These are phyloP conservation scores for Holcopasites calliopsidis DNA, from an alignment of 1,140 invertebrate species.

Conservation along the genomic window DNA sequence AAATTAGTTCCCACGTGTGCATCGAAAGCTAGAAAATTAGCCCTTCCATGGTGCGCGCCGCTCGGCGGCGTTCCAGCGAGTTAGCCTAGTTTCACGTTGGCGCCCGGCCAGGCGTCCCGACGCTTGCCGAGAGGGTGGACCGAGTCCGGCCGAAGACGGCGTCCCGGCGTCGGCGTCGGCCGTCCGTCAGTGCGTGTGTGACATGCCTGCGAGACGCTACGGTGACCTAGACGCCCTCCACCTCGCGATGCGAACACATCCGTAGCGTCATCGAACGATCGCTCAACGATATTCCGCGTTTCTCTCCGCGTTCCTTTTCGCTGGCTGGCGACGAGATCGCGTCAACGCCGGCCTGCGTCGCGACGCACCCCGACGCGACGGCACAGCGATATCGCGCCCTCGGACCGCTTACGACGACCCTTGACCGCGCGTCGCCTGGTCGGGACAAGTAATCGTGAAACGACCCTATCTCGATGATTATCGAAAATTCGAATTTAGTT, in stretches of 20 bases:
- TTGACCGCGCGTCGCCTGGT: too few species aligned
- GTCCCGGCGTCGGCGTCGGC: conserved; percentile 78
- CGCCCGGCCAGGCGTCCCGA: conserved; percentile 74
- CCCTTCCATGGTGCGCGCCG: conserved; percentile 22
- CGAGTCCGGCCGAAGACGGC: conserved; percentile 75
- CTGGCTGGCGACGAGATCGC: background rate
- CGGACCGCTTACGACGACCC: background rate
- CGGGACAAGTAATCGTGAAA: too few species aligned
- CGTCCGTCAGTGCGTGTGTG: conserved; percentile 78
- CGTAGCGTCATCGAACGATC: conserved; percentile 45
- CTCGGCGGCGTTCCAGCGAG: conserved; percentile 51
- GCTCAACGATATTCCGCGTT: conserved; percentile 7
- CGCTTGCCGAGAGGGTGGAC: conserved; percentile 74
- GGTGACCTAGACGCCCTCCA: conserved; percentile 69
- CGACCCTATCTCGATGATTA: too few species aligned
- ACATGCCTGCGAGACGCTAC: conserved; percentile 77
- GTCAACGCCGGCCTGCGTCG: background rate
- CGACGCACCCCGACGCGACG: background rate
- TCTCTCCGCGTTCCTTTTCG: background rate
- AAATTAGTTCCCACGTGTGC: too few species aligned
- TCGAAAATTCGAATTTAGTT: too few species aligned
- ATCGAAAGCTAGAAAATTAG: background rate
- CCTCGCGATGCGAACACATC: conserved; percentile 65
- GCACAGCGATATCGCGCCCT: background rate
- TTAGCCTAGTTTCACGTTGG: conserved; percentile 64